Conservation (phyloP, 2,888 invertebrate genomes). For the Serripes groenlandicus region DNA sequence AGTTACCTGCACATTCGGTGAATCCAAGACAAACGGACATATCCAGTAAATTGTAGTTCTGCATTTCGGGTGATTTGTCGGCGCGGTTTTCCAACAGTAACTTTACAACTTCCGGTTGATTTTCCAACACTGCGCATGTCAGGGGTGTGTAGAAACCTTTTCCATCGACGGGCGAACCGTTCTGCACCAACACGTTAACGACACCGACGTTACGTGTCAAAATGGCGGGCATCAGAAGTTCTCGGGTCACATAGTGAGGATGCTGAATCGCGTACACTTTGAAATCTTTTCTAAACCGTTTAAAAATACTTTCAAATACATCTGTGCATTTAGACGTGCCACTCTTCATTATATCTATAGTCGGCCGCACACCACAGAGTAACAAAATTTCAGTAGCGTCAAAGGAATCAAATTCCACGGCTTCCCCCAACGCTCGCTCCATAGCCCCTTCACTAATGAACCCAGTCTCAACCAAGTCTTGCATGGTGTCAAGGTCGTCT, state of each 20-base stretch:
- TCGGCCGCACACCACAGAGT: slow-evolving; percentile 53
- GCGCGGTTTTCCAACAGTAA: slow-evolving; percentile 48
- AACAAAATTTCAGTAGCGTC: slow-evolving; percentile 52
- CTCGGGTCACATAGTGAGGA: slow-evolving; percentile 52
- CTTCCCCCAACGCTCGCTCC: slow-evolving; percentile 51
- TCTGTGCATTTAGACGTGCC: slow-evolving; percentile 47
- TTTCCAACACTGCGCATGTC: slow-evolving; percentile 60
- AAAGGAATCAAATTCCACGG: slow-evolving; percentile 49
- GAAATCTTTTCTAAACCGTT: slow-evolving; percentile 63
- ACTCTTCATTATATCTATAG: slow-evolving; percentile 50
- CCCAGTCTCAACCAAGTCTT: slow-evolving; percentile 40
- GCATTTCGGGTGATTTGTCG: slow-evolving; percentile 51
- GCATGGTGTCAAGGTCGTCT: slow-evolving; percentile 56
- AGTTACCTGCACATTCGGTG: slow-evolving; percentile 56
- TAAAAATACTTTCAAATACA: slow-evolving; percentile 60
- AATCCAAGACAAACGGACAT: slow-evolving; percentile 58
- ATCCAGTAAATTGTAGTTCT: slow-evolving; percentile 60
- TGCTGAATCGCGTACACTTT: slow-evolving; percentile 61
- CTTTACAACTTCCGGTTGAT: slow-evolving; percentile 55
- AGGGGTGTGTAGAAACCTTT: slow-evolving; percentile 63
- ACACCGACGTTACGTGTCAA: slow-evolving; percentile 52
- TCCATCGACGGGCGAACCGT: slow-evolving; percentile 45
- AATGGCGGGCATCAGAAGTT: slow-evolving; percentile 63
- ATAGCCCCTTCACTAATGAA: slow-evolving; percentile 52
- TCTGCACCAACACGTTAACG: slow-evolving; percentile 51